These are phyloP conservation scores for Pandemis heparana DNA, from an alignment of 2,888 invertebrate species.

Conservation along the genomic window DNA sequence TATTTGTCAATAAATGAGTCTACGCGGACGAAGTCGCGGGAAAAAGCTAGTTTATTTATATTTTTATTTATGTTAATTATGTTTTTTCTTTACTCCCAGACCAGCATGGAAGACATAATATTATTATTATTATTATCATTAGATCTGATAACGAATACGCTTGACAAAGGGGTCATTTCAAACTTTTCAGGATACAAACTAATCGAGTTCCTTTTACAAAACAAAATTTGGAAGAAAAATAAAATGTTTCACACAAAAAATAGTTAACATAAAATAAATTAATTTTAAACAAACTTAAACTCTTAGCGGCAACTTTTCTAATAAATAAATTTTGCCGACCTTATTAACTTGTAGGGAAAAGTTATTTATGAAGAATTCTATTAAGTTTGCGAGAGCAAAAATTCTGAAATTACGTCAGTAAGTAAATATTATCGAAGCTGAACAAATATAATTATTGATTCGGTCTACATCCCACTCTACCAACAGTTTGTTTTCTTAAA, in stretches of 20 bases:
- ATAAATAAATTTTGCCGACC: slow-evolving; percentile 34
- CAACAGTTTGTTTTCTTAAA: background rate
- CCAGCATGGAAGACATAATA: no score
- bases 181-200: no score
- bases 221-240: background rate
- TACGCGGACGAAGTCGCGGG: no score
- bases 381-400: slow-evolving; percentile 37
- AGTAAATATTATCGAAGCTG: slow-evolving; percentile 35
- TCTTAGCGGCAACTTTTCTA: slow-evolving; percentile 34
- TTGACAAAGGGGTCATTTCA: no score
- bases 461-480: slow-evolving; percentile 15
- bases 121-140: no score
- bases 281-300: slow-evolving; percentile 29
- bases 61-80: no score
- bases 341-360: slow-evolving; percentile 36
- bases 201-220: no score
- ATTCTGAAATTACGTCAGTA: slow-evolving; percentile 33
- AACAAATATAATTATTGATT: slow-evolving; percentile 35
- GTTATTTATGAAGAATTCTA: slow-evolving; percentile 41
- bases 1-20: no score
- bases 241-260: slow-evolving; percentile 1
- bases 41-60: no score
- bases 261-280: slow-evolving; percentile 30
- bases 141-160: no score
- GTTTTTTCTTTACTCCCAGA: no score